Base-by-base conservation (phyloP, 2,113 vertebrate genomes). In the Lichenostomus cassidix region DNA sequence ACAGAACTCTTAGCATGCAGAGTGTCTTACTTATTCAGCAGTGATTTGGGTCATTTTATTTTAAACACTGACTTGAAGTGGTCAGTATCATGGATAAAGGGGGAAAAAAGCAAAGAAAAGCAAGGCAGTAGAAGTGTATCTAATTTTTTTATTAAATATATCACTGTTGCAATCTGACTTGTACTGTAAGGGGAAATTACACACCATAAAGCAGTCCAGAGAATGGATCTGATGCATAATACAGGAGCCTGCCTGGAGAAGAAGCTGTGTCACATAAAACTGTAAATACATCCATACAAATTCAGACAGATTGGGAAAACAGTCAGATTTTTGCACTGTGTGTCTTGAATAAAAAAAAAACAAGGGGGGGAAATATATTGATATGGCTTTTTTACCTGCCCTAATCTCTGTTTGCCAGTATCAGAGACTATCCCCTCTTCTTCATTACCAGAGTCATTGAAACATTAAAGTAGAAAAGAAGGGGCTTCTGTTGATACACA, bases 141-240 rank as follows among this genome's bases (percentile, higher is more conserved):
- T 97, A 92, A 97, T 97, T 96, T 96, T 96, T 96, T 95, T 94
- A 95, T 85, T 97, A 96, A 91, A 91, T 84, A 92, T 84, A 81
- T 95, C 78, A 56, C 77, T 60, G 42, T 83, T 97, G 78, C 75
- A 73, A 74, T 94, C 90, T 93, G 96, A 96, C 94, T 94, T 92
- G 94, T 94, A 82, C 71, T 89, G 83, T 64, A 95, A 46, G 0
- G 63, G 84, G 92, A 96, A 97, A 97, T 97, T 97, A 81, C 85
- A 84, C 65, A 65, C 87, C 87, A 85, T 93, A 92, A 84, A 92
- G 88, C 83, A 85, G 87, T 42, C 60, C 77, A 95, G 92, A 93
- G 94, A 96, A 96, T 95, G 81, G 89, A 87, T 92, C 65, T 92
- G 82, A 92, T 96, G 83, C 65, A 95, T 97, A 96, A 97, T 95